A percentile compares a stretch with the other conserved stretches of the same genome.
Evolutionary conservation across 2,797 vertebrate genomes (phyloP).

Genomic region (Gymnoscopelus braueri): DNA sequence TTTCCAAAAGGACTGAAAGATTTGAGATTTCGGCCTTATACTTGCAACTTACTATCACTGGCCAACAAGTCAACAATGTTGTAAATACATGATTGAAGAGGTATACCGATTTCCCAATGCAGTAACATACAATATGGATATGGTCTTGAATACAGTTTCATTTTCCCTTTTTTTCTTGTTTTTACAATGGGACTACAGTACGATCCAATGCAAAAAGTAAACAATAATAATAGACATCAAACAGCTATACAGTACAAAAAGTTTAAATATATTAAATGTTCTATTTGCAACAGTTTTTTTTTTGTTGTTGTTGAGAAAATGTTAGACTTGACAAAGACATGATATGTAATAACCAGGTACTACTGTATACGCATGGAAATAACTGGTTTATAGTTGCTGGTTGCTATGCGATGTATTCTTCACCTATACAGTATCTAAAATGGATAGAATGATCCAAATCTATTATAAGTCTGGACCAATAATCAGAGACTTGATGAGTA

Average conservation of each 20-base stretch:
- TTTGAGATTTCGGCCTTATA: slow-evolving; percentile 35
- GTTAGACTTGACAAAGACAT: slow-evolving; percentile 72
- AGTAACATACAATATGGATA: slow-evolving; percentile 60
- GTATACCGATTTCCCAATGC: slow-evolving; percentile 49
- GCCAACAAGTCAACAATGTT: slow-evolving; percentile 35
- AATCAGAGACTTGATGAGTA: slow-evolving; percentile 30
- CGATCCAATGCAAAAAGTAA: slow-evolving; percentile 57
- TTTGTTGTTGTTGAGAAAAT: slow-evolving; percentile 62
- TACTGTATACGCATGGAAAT: slow-evolving; percentile 47
- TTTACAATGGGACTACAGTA: slow-evolving; percentile 55
- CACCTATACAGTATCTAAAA: slow-evolving; percentile 45
- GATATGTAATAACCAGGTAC: slow-evolving; percentile 51
- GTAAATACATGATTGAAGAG: slow-evolving; percentile 59
- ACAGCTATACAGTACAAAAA: slow-evolving; percentile 75
- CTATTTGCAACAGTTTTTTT: slow-evolving; percentile 73
- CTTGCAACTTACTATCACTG: slow-evolving; percentile 46
- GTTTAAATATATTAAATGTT: slow-evolving; percentile 84
- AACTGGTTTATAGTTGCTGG: slow-evolving; percentile 31
- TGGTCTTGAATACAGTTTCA: slow-evolving; percentile 51
- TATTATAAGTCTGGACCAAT: slow-evolving; percentile 33
- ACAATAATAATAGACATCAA: slow-evolving; percentile 66
- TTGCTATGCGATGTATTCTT: slow-evolving; percentile 35
- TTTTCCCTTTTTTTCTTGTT: slow-evolving; percentile 36
- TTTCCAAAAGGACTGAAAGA: slow-evolving; percentile 26
- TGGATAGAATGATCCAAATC: slow-evolving; percentile 42